phyloP scores from a whole-genome alignment of 2,888 invertebrate species.

The Caprella mutica region DNA sequence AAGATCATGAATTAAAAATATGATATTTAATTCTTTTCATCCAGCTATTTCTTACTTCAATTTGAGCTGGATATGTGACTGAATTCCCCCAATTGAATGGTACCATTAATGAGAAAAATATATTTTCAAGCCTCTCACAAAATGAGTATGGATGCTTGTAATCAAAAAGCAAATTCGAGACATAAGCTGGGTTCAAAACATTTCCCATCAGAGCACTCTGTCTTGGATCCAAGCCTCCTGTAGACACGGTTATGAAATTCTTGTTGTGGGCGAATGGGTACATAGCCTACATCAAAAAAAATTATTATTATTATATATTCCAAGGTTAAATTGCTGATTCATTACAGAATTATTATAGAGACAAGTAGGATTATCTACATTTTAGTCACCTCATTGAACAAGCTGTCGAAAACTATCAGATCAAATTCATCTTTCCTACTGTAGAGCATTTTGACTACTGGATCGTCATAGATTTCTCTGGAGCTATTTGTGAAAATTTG shows the following conservation, averaged over 20 bases:
- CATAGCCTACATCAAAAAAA: too few relatives aligned
- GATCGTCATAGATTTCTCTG: constrained; percentile 18
- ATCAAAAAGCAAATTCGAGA: background rate
- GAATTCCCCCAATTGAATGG: background rate
- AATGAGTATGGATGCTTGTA: background rate
- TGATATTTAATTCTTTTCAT: too few relatives aligned
- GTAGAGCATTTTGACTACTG: constrained; percentile 17
- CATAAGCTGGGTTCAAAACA: constrained; percentile 19
- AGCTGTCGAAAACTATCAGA: constrained; percentile 14
- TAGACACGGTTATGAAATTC: constrained; percentile 16
- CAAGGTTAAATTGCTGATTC: too few relatives aligned
- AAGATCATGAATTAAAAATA: too few relatives aligned
- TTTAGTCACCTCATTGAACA: constrained; percentile 29
- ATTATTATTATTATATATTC: too few relatives aligned
- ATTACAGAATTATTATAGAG: too few relatives aligned
- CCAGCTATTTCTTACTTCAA: background rate
- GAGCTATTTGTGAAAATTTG: constrained; percentile 6
- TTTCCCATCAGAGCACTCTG: constrained; percentile 22
- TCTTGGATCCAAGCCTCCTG: constrained; percentile 12
- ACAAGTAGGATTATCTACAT: too few relatives aligned
- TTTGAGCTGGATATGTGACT: background rate
- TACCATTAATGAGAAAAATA: background rate
- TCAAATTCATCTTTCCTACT: constrained; percentile 24
- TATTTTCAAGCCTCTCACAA: background rate
- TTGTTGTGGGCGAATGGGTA: constrained; percentile 22